A percentile compares a stretch with the other conserved stretches of the same genome.
These are phyloP conservation scores for Myotis myotis DNA, from an alignment of 2,797 vertebrate species.

Conservation along the genomic window DNA sequence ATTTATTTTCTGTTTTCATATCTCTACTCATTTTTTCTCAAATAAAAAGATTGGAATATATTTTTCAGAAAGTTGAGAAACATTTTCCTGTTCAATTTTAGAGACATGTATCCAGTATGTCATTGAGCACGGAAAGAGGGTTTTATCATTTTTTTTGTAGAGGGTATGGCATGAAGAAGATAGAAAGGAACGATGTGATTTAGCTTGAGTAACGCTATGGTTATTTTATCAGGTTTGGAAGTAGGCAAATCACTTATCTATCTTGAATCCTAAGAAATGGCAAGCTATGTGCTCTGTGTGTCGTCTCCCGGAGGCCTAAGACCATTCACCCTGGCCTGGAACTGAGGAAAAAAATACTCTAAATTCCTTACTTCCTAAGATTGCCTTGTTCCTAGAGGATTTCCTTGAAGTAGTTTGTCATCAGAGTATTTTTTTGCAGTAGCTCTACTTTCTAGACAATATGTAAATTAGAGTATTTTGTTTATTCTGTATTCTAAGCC, in stretches of 20 bases:
- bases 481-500: constrained; percentile 41
- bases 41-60: not conserved
- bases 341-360: not conserved
- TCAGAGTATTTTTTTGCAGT: constrained; percentile 43
- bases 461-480: constrained; percentile 48
- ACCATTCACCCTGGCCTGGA: not conserved
- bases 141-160: not conserved
- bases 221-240: not conserved
- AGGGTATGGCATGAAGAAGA: not conserved
- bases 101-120: not conserved
- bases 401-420: constrained; percentile 47
- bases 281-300: not conserved
- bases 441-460: constrained; percentile 40
- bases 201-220: not conserved
- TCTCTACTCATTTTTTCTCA: not conserved
- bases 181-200: not conserved
- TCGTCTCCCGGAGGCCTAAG: not conserved
- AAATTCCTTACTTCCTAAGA: not conserved
- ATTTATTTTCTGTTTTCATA: not conserved
- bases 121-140: not conserved
- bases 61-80: constrained; percentile 5
- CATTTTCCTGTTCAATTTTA: not conserved
- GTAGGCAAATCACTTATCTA: not conserved
- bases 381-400: constrained; percentile 32
- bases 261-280: not conserved